These are phyloP conservation scores for Heliconius aoede DNA, from an alignment of 2,888 invertebrate species.

Conservation along the genomic window DNA sequence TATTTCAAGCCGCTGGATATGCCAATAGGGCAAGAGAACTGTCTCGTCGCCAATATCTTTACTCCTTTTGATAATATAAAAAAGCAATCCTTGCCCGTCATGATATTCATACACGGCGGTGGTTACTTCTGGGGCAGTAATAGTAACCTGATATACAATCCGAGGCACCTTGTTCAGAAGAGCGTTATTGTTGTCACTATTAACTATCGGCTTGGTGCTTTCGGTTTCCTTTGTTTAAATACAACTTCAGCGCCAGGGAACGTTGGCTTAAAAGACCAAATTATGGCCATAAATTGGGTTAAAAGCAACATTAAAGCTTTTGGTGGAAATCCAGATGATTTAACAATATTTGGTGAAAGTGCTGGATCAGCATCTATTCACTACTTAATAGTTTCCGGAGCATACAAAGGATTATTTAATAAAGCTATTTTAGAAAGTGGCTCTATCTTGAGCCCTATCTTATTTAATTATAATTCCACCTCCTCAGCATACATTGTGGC, in stretches of 20 bases:
- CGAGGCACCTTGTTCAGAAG: background rate
- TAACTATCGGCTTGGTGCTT: conserved; percentile 12
- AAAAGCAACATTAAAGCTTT: conserved; percentile 59
- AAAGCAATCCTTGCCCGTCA: background rate
- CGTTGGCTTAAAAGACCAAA: conserved; percentile 51
- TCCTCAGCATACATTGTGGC: background rate
- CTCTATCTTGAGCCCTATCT: conserved; percentile 51
- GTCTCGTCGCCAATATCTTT: conserved; percentile 8
- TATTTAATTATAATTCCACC: conserved; percentile 51
- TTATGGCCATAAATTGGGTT: conserved; percentile 63
- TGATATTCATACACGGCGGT: conserved; percentile 10
- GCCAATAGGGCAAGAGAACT: conserved; percentile 6
- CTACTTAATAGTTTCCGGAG: conserved; percentile 55
- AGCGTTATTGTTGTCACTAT: background rate
- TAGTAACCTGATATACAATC: conserved; percentile 1
- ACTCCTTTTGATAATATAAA: background rate
- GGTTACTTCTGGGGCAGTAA: conserved; percentile 8
- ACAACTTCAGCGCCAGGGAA: background rate
- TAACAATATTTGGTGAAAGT: conserved; percentile 61
- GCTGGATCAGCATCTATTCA: conserved; percentile 50
- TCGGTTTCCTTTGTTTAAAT: conserved; percentile 11
- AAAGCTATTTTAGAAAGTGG: conserved; percentile 61
- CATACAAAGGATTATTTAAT: conserved; percentile 55
- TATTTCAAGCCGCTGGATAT: conserved; percentile 34
- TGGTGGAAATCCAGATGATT: conserved; percentile 60